A percentile compares a stretch with the other conserved stretches of the same genome.
phyloP scores from a whole-genome alignment of 2,888 invertebrate genomes.

The Onchidella celtica region DNA sequence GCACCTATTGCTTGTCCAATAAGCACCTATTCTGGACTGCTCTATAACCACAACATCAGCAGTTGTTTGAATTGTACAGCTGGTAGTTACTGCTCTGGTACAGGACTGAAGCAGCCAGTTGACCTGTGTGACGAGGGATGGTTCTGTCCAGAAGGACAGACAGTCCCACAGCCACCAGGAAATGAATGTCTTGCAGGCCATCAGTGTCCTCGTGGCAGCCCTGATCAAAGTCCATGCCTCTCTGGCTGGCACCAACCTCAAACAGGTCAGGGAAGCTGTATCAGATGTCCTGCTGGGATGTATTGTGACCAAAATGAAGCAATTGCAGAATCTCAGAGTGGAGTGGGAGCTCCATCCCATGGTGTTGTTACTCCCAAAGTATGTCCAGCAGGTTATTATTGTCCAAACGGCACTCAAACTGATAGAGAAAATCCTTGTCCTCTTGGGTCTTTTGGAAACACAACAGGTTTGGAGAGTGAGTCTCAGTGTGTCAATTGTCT shows the following conservation, averaged over 20 bases:
- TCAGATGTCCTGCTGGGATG: slow-evolving; percentile 71
- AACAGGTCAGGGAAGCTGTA: slow-evolving; percentile 67
- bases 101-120: slow-evolving; percentile 71
- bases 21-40: slow-evolving; percentile 70
- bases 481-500: slow-evolving; percentile 73
- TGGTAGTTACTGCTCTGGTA: slow-evolving; percentile 73
- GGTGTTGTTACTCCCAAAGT: slow-evolving; percentile 77
- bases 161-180: slow-evolving; percentile 73
- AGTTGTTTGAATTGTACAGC: slow-evolving; percentile 77
- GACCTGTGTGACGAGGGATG: slow-evolving; percentile 73
- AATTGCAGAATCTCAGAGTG: slow-evolving; percentile 75
- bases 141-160: slow-evolving; percentile 73
- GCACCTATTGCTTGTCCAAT: slow-evolving; percentile 71
- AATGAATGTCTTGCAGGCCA: slow-evolving; percentile 76
- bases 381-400: slow-evolving; percentile 76
- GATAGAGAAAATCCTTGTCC: slow-evolving; percentile 74
- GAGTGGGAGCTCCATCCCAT: slow-evolving; percentile 72
- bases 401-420: slow-evolving; percentile 74
- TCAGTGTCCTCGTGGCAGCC: slow-evolving; percentile 73
- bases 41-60: slow-evolving; percentile 70
- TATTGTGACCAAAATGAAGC: slow-evolving; percentile 78
- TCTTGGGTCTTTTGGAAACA: slow-evolving; percentile 76
- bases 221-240: slow-evolving; percentile 70
- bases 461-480: slow-evolving; percentile 67
- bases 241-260: slow-evolving; percentile 75